Evolutionary conservation across 2,888 invertebrate genomes (phyloP), one percentile per base, ranked within the genome.

Genomic region (Spilosoma lubricipeda): DNA sequence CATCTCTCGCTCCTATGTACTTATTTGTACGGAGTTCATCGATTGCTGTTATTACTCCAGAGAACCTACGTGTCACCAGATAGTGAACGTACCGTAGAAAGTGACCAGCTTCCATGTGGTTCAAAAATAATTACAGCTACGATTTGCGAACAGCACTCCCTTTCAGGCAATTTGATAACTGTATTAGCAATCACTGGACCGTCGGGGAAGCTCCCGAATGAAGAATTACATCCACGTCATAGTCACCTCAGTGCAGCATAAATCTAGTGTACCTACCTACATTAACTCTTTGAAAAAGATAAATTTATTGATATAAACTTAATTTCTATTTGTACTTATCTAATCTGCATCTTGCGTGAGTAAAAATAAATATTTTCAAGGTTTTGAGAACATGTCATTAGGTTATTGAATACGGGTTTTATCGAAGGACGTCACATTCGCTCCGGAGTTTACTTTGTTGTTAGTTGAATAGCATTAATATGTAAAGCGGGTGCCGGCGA

Each of bases 381-480:
- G 30, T 63, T 63, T 63, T 4, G 27, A 30, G 30, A 63, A 63
- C 2, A 63, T 30, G 5, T 15, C 18, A 63, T 63, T 18, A 3
- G 30, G 59, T 30, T 15, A 27, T 18, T 63, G 4, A 63, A 63
- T 63, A 27, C 30, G 15, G 15, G 18, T 30, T 63, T 30, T 63
- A 63, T 30, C 27, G n/a, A 63, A 63, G 5, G 30, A 7, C 13
- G 59, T n/a, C 27, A 20, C 15, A 52, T 71, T 66, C 65, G 71
- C 56, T 56, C 48, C 72, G 56, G 39, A 72, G 63, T 20, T 48
- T 52, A 42, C 27, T 48, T 23, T 63, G n/a, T 13, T n/a, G 36
- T 27, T 27, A 20, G 33, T 59, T 67, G 69, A 69, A 69, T 69
- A 70, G 52, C 59, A 75, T 75, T 75, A 75, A n/a, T 48, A 63